phyloP scores from a whole-genome alignment of 2,797 vertebrate species.

The Hemitrygon akajei region DNA sequence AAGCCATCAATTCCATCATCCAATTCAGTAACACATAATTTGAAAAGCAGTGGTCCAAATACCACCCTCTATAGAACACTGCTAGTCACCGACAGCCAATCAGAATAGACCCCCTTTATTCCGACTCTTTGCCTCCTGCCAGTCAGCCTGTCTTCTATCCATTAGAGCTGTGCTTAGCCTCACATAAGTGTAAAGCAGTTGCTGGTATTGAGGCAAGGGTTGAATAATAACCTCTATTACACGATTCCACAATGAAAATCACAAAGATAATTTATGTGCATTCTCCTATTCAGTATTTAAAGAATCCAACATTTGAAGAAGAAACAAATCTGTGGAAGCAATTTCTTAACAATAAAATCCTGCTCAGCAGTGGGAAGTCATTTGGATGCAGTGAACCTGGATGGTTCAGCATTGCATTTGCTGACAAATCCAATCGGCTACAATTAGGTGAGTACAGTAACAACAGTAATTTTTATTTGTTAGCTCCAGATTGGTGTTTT shows the following conservation, averaged over 20 bases:
- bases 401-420: constrained; percentile 90
- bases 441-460: constrained; percentile 65
- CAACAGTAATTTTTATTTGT: background rate
- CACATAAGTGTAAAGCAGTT: too few species aligned
- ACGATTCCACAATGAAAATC: background rate
- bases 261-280: background rate
- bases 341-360: constrained; percentile 79
- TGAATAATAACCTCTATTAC: too few species aligned
- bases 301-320: constrained; percentile 69
- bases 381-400: constrained; percentile 81
- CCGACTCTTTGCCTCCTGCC: too few species aligned
- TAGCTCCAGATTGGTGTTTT: background rate
- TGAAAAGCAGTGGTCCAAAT: too few species aligned
- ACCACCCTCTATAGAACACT: too few species aligned
- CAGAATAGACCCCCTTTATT: too few species aligned
- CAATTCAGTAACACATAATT: too few species aligned
- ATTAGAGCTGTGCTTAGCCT: too few species aligned
- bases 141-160: too few species aligned
- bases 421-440: constrained; percentile 66
- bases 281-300: constrained; percentile 66
- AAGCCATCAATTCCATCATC: too few species aligned
- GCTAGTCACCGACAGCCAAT: too few species aligned
- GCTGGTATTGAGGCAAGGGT: background rate
- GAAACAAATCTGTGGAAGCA: constrained; percentile 74
- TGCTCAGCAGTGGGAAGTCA: constrained; percentile 77